Evolutionary conservation across 2,888 invertebrate genomes (phyloP).

Genomic region (Drosophila basisetae): DNA sequence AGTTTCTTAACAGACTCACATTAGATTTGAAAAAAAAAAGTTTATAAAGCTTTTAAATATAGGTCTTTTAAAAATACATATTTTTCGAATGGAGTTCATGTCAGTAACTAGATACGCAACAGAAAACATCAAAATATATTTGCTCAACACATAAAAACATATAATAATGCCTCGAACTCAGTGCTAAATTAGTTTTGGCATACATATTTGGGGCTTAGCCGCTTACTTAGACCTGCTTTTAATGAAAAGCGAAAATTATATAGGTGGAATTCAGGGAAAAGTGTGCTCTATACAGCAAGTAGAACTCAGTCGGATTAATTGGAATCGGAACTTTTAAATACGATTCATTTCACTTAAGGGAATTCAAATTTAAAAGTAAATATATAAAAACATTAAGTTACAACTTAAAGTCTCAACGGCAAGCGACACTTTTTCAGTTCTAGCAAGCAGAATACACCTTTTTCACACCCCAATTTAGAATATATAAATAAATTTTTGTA

Average conservation of each 20-base stretch:
- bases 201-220: no score
- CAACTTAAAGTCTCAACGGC: not conserved
- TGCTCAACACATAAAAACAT: not conserved
- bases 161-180: not conserved
- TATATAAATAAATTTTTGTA: slow-evolving; percentile 39
- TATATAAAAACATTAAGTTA: not conserved
- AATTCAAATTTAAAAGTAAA: not conserved
- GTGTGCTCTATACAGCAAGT: no score
- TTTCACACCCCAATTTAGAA: slow-evolving; percentile 7
- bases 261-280: no score
- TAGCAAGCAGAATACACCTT: slow-evolving; percentile 1
- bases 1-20: not conserved
- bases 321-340: no score
- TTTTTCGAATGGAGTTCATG: not conserved
- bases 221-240: no score
- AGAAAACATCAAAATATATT: not conserved
- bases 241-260: no score
- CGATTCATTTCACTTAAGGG: not conserved
- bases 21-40: not conserved
- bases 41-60: not conserved
- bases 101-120: not conserved
- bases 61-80: not conserved
- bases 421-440: not conserved
- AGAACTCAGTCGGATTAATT: no score
- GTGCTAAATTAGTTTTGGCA: not conserved